phyloP scores from a whole-genome alignment of 2,113 vertebrate genomes.

The Siphamia tubifer region DNA sequence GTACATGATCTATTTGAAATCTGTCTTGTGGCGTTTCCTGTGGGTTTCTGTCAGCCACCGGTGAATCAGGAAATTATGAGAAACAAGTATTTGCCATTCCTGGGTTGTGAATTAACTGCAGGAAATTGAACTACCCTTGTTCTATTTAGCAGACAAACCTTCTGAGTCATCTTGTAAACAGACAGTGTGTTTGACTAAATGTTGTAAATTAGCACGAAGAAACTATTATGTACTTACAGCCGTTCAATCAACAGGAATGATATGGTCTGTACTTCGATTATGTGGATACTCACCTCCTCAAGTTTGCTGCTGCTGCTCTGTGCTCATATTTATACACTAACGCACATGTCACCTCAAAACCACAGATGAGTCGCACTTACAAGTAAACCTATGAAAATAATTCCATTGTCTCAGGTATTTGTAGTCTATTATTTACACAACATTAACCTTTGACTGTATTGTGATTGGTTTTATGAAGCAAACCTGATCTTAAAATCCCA shows the following conservation, averaged over 20 bases:
- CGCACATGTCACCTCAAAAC: background rate
- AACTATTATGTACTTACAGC: conserved; percentile 50
- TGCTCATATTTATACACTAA: conserved; percentile 8
- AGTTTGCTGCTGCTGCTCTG: conserved; percentile 3
- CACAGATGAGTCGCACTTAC: background rate
- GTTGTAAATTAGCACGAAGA: conserved; percentile 32
- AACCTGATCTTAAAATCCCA: background rate
- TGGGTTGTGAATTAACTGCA: conserved; percentile 8
- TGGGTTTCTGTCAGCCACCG: conserved; percentile 1
- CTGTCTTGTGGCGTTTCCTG: conserved; percentile 30
- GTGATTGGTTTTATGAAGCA: background rate
- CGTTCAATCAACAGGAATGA: conserved; percentile 57
- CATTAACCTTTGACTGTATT: background rate
- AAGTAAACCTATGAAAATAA: background rate
- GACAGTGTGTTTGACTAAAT: conserved; percentile 18
- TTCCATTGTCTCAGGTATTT: background rate
- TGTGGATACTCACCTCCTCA: conserved; percentile 20
- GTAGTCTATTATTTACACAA: too few relatives aligned
- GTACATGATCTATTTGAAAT: background rate
- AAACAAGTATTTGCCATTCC: conserved; percentile 23
- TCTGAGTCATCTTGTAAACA: conserved; percentile 51
- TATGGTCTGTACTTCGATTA: conserved; percentile 47
- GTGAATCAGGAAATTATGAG: conserved; percentile 19
- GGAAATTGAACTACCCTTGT: conserved; percentile 26
- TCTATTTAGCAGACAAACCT: conserved; percentile 17